These are phyloP conservation scores for Hermodice carunculata DNA, from an alignment of 2,888 invertebrate species.

Conservation along the genomic window DNA sequence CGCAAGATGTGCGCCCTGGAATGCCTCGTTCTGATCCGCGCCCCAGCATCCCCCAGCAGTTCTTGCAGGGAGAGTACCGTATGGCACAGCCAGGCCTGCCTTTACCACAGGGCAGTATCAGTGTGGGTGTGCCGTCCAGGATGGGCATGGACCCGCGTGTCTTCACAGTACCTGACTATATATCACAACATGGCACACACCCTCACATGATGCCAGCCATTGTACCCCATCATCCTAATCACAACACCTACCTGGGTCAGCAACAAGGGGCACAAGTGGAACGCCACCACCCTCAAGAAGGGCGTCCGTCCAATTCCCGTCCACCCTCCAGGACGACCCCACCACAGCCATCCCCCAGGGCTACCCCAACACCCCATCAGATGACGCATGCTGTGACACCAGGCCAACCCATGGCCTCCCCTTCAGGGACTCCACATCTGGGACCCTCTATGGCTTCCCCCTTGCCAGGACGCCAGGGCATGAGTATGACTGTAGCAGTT, in stretches of 20 bases:
- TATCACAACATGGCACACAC: conserved; percentile 12
- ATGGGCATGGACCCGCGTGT: conserved; percentile 52
- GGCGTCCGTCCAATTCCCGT: conserved; percentile 9
- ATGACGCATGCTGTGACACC: neutral
- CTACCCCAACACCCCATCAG: conserved; percentile 12
- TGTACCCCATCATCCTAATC: conserved; percentile 1
- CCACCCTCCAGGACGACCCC: conserved; percentile 21
- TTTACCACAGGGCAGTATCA: neutral
- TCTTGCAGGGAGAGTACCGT: neutral
- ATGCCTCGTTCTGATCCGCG: neutral
- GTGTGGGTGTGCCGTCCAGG: conserved; percentile 27
- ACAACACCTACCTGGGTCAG: neutral
- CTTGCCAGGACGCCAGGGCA: no score
- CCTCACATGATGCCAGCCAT: neutral
- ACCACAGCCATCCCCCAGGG: conserved; percentile 17
- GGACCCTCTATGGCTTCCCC: no score
- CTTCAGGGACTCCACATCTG: no score
- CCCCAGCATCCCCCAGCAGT: neutral
- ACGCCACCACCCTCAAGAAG: neutral
- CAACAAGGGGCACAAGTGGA: neutral
- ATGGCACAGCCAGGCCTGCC: neutral
- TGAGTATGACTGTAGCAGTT: no score
- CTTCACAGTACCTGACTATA: conserved; percentile 10
- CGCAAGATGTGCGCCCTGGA: conserved; percentile 3
- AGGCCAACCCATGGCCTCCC: conserved; percentile 2